These are phyloP conservation scores for Sitodiplosis mosellana DNA, from an alignment of 1,140 invertebrate genomes.

Conservation along the genomic window DNA sequence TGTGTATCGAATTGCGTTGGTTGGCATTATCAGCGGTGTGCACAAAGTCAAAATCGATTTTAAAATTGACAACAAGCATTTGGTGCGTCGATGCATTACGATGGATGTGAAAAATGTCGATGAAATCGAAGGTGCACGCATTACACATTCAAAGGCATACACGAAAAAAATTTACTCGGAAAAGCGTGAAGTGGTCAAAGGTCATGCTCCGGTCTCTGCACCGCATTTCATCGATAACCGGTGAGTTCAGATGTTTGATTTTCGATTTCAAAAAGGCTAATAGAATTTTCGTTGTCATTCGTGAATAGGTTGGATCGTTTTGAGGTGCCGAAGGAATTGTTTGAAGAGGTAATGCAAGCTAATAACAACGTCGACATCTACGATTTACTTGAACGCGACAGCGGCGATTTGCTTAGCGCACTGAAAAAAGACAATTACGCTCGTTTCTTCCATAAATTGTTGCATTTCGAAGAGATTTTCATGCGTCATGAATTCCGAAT, in stretches of 20 bases:
- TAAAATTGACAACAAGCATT: no score
- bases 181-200: neutral
- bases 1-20: no score
- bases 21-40: no score
- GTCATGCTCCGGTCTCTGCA: neutral
- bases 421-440: slow-evolving; percentile 36
- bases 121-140: no score
- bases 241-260: neutral
- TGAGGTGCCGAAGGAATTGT: slow-evolving; percentile 35
- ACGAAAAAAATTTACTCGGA: neutral
- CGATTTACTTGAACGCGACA: slow-evolving; percentile 19
- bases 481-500: slow-evolving; percentile 40
- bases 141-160: neutral
- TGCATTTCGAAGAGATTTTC: slow-evolving; percentile 64
- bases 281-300: slow-evolving; percentile 28
- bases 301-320: slow-evolving; percentile 29
- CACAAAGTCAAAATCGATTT: no score
- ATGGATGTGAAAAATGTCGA: no score
- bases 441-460: slow-evolving; percentile 44
- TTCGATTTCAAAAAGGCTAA: no score
- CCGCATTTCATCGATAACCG: neutral
- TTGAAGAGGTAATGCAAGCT: slow-evolving; percentile 26
- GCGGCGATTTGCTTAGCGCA: slow-evolving; percentile 27
- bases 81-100: no score
- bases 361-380: slow-evolving; percentile 19